These are phyloP conservation scores for Drosophila macrospina DNA, from an alignment of 2,888 invertebrate genomes.

Conservation along the genomic window DNA sequence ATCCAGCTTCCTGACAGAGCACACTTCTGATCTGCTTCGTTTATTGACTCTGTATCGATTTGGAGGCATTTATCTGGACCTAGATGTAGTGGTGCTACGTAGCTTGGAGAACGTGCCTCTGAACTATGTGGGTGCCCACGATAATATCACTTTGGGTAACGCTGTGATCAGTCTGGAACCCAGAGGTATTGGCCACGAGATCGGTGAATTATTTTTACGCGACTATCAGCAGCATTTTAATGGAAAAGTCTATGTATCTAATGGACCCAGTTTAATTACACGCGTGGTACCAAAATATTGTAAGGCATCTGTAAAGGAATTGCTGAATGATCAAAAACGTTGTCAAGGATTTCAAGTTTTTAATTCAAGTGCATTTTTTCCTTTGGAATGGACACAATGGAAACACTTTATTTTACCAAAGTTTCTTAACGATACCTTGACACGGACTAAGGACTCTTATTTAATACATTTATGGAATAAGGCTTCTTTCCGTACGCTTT, in stretches of 20 bases:
- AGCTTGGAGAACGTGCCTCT: conserved; percentile 69
- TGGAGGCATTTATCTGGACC: conserved; percentile 91
- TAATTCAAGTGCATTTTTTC: conserved; percentile 1
- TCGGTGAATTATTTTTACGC: conserved; percentile 86
- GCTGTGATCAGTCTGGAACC: conserved; percentile 88
- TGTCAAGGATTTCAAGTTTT: neutral
- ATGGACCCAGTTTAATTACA: conserved; percentile 87
- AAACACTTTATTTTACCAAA: conserved; percentile 82
- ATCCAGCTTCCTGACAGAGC: conserved; percentile 60
- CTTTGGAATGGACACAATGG: conserved; percentile 69
- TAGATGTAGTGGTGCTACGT: conserved; percentile 90
- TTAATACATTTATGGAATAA: conserved; percentile 83
- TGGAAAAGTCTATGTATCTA: conserved; percentile 87
- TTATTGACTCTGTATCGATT: conserved; percentile 88
- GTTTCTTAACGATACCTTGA: conserved; percentile 80
- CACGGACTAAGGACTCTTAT: conserved; percentile 70
- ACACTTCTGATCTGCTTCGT: conserved; percentile 82
- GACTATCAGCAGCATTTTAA: conserved; percentile 86
- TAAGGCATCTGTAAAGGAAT: conserved; percentile 81
- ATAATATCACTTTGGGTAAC: conserved; percentile 86
- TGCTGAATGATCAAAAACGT: neutral
- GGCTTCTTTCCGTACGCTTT: conserved; percentile 59
- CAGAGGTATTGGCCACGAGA: conserved; percentile 86
- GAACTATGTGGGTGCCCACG: conserved; percentile 85
- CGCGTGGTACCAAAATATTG: conserved; percentile 87